Evolutionary conservation across 1,140 invertebrate genomes (phyloP).

Genomic region (Linepithema humile): DNA sequence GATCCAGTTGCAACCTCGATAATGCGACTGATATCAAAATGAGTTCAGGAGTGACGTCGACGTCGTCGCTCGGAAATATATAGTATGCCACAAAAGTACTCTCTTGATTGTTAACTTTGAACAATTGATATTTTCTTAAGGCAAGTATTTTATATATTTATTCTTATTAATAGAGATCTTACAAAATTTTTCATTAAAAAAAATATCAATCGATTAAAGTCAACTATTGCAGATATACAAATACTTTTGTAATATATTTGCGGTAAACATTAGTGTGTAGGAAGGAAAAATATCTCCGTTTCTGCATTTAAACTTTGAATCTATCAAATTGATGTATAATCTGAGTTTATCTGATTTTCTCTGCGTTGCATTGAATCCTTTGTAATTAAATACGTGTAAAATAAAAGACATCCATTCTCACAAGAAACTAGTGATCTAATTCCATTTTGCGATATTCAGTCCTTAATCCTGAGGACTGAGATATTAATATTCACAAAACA

Average conservation of each 20-base stretch:
- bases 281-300: constrained; percentile 65
- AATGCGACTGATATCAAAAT: constrained; percentile 25
- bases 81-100: too few relatives aligned
- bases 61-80: constrained; percentile 46
- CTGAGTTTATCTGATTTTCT: neutral
- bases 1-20: constrained; percentile 50
- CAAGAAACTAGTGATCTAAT: neutral
- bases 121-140: too few relatives aligned
- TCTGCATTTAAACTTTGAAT: neutral
- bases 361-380: neutral
- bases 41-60: constrained; percentile 18
- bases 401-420: constrained; percentile 14
- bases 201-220: too few relatives aligned
- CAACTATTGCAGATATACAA: too few relatives aligned
- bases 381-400: constrained; percentile 43
- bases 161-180: too few relatives aligned
- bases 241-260: neutral
- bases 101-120: too few relatives aligned
- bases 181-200: too few relatives aligned
- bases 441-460: constrained; percentile 1
- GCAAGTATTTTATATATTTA: too few relatives aligned
- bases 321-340: neutral
- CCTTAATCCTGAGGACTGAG: constrained; percentile 25
- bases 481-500: neutral
- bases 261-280: constrained; percentile 39